A percentile compares a stretch with the other conserved stretches of the same genome.
Conservation (phyloP, 1,140 invertebrate genomes). For the Akabosia matsudoensis region DNA sequence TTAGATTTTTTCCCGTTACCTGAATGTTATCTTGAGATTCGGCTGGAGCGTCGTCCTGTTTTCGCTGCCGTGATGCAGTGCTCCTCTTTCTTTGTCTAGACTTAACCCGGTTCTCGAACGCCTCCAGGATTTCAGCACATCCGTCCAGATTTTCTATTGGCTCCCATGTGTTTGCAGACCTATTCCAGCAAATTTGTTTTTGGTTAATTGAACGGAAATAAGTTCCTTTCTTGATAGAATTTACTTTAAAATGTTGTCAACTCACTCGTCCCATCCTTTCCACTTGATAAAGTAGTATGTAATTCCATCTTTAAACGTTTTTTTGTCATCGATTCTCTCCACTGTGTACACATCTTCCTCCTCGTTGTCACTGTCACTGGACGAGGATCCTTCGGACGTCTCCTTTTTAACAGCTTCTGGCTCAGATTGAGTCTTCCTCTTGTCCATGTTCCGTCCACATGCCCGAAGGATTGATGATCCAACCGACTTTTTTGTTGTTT, state of each 20-base stretch:
- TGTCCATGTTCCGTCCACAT: too few relatives aligned
- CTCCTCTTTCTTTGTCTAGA: not conserved
- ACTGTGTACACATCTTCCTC: not conserved
- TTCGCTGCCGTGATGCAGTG: not conserved
- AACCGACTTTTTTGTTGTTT: too few relatives aligned
- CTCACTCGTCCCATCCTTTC: constrained; percentile 6
- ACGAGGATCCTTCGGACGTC: too few relatives aligned
- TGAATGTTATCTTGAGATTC: too few relatives aligned
- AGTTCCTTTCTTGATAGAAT: not conserved
- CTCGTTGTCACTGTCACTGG: not conserved
- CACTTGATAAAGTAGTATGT: not conserved
- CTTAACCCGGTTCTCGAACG: not conserved
- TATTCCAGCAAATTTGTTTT: not conserved
- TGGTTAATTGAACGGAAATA: not conserved
- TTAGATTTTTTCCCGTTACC: not conserved
- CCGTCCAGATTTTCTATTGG: not conserved
- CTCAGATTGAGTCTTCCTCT: not conserved
- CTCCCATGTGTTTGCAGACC: not conserved
- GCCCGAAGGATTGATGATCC: too few relatives aligned
- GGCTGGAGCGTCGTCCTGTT: too few relatives aligned
- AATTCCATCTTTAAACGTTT: not conserved
- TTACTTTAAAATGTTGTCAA: not conserved
- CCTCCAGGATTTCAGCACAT: not conserved
- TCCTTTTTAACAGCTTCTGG: too few relatives aligned
- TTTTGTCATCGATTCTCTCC: not conserved